phyloP scores from a whole-genome alignment of 2,797 vertebrate species.

The Sebastes oblongus region DNA sequence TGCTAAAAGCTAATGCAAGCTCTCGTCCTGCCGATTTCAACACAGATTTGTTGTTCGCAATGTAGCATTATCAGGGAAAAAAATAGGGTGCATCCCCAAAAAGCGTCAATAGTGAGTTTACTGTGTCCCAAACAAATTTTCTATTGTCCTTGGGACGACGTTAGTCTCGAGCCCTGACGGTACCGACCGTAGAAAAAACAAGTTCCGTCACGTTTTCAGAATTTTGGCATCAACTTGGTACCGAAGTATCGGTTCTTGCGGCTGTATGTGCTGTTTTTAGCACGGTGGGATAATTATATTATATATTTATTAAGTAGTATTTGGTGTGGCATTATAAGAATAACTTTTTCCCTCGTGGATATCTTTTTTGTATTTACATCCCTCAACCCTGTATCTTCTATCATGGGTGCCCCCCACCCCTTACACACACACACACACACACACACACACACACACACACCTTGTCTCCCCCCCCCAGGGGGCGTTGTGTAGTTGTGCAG shows the following conservation, averaged over 20 bases:
- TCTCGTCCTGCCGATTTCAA: too few relatives aligned
- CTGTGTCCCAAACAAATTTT: too few relatives aligned
- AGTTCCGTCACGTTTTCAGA: too few relatives aligned
- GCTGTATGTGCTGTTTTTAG: background rate
- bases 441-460: background rate
- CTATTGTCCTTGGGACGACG: too few relatives aligned
- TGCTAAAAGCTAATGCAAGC: too few relatives aligned
- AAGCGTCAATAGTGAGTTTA: too few relatives aligned
- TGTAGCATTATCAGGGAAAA: too few relatives aligned
- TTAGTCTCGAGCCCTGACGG: too few relatives aligned
- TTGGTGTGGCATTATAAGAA: background rate
- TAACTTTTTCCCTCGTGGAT: background rate
- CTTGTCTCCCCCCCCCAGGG: slow-evolving; percentile 85
- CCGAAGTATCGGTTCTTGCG: background rate
- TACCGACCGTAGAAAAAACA: too few relatives aligned
- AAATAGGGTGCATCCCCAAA: too few relatives aligned
- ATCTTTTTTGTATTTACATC: slow-evolving; percentile 1
- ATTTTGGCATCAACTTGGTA: background rate
- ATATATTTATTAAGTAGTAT: background rate
- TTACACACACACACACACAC: background rate
- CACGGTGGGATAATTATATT: background rate
- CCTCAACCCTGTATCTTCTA: slow-evolving; percentile 34
- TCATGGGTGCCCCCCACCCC: slow-evolving; percentile 15
- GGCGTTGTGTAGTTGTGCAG: slow-evolving; percentile 93
- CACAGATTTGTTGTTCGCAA: too few relatives aligned